Base-by-base conservation (phyloP, 2,113 vertebrate species). In the Zootoca vivipara region DNA sequence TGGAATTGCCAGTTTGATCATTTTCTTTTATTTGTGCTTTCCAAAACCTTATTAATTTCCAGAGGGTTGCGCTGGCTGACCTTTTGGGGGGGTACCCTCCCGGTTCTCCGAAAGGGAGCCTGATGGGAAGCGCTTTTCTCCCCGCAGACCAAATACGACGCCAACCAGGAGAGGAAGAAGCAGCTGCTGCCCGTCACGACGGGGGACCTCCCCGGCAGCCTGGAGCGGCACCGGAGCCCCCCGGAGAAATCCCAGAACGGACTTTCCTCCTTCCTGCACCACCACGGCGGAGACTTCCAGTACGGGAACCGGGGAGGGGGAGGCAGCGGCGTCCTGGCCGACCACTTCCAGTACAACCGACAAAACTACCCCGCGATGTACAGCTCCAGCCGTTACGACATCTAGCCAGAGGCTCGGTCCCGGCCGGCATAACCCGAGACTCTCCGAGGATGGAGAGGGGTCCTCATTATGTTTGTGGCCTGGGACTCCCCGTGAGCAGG, bases 331-430 rank as follows among this genome's bases (percentile, higher is more conserved):
- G 89, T 97, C 85, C 93, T 98, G 20, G 97, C 97, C 28, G 99
- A 99, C 82, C 98, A 99, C 90, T 98, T 98, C 93, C 98, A 98
- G 95, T 98, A 99, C 82, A 95, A 90, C 92, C 96, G 98, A 56
- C 98, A 98, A 92, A 90, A 90, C 94, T 97, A 98, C 82, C 98
- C 97, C 0, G 40, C 95, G 20, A 79, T 97, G 58, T 96, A 98
- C 92, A 93, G 85, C 90, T 85, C 97, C 75, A 97, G 97, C 20
- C 97, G 98, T 38, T 99, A 98, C 30, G 98, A 99, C 38, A 97
- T 99, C 86, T 99, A 97, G 96, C 26, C 1, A 28, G 28, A 28
- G 42, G 16, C 22, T 2, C 6, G 33, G 56, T 28, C 81, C 16
- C 7, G 42, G 40, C 74, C 7, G 22, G 28, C 62, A 42, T 3